A percentile compares a stretch with the other conserved stretches of the same genome.
These are phyloP conservation scores for Bubo blakistoni DNA, from an alignment of 2,113 vertebrate species.

Conservation along the genomic window DNA sequence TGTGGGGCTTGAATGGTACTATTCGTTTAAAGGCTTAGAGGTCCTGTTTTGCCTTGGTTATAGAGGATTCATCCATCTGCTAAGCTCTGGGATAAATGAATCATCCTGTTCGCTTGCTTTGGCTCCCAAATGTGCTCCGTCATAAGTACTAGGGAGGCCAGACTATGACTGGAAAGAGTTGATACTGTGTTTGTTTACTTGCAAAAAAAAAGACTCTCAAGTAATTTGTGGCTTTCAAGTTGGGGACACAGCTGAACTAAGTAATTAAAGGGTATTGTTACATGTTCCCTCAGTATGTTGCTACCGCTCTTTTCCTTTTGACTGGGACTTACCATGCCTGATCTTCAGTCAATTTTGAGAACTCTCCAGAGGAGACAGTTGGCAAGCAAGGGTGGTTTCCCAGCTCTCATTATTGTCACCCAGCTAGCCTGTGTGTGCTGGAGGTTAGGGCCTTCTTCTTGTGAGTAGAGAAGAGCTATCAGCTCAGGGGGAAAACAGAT, in stretches of 20 bases:
- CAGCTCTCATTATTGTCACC: background rate
- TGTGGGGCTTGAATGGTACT: rapidly evolving
- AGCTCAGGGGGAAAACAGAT: background rate
- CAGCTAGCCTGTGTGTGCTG: background rate
- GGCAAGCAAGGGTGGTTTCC: background rate
- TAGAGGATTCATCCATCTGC: background rate
- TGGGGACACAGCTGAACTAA: background rate
- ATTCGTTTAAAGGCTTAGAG: background rate
- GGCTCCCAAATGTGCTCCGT: background rate
- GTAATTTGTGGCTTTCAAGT: background rate
- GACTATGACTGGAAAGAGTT: slow-evolving; percentile 15
- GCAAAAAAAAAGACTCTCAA: background rate
- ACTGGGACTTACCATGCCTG: background rate
- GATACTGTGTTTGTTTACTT: background rate
- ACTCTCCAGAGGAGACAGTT: background rate
- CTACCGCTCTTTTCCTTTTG: background rate
- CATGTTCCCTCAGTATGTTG: background rate
- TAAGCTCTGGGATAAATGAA: background rate
- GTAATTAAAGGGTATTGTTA: background rate
- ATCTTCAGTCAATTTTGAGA: background rate
- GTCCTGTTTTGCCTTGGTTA: background rate
- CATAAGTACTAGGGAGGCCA: background rate
- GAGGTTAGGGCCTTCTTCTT: background rate
- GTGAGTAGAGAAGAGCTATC: background rate
- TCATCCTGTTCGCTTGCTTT: slow-evolving; percentile 50